phyloP scores from a whole-genome alignment of 2,113 vertebrate species.

The Catagonus wagneri region DNA sequence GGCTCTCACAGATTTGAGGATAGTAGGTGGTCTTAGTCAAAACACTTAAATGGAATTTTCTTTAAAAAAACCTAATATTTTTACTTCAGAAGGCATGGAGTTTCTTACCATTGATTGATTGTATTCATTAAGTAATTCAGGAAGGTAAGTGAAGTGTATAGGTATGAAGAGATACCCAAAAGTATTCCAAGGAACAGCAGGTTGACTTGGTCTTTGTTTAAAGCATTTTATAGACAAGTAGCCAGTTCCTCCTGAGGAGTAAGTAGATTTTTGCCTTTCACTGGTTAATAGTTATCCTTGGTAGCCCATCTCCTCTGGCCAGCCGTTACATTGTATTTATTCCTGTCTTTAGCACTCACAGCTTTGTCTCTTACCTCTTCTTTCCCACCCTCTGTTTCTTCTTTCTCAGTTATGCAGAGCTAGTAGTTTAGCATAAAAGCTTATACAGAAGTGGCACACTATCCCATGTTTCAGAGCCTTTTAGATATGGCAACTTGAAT shows the following conservation, averaged over 20 bases:
- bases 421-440: slow-evolving; percentile 10
- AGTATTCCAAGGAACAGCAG: neutral
- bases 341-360: neutral
- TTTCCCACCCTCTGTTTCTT: neutral
- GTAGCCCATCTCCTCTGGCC: neutral
- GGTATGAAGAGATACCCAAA: neutral
- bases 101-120: slow-evolving; percentile 22
- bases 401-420: neutral
- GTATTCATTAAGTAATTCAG: slow-evolving; percentile 26
- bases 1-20: slow-evolving; percentile 33
- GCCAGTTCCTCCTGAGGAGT: neutral
- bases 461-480: neutral
- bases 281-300: neutral
- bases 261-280: neutral
- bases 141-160: neutral
- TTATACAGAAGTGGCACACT: neutral
- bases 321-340: neutral
- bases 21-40: slow-evolving; percentile 39
- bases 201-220: slow-evolving; percentile 45
- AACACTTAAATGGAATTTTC: slow-evolving; percentile 45
- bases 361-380: neutral
- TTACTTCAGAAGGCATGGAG: neutral
- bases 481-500: neutral
- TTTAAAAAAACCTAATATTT: slow-evolving; percentile 31
- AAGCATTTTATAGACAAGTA: slow-evolving; percentile 28